phyloP scores from a whole-genome alignment of 2,113 vertebrate species.

The Cyanistes caeruleus region DNA sequence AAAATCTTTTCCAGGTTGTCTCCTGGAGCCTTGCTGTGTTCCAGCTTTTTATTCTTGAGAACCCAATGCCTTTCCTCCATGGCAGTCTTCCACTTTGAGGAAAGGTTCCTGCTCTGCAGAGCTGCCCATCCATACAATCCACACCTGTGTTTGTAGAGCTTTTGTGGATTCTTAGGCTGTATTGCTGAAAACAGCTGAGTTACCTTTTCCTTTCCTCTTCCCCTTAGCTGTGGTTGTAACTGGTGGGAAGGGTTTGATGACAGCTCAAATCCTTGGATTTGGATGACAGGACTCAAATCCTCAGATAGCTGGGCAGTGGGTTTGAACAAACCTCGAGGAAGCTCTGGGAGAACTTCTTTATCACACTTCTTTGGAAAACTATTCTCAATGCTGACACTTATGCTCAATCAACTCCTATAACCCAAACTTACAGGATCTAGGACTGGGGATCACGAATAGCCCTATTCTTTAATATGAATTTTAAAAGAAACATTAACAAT shows the following conservation, averaged over 20 bases:
- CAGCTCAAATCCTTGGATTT: background rate
- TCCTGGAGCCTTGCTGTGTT: background rate
- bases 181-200: background rate
- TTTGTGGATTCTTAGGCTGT: background rate
- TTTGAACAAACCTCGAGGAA: background rate
- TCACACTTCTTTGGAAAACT: background rate
- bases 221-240: background rate
- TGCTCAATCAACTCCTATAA: background rate
- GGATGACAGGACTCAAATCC: background rate
- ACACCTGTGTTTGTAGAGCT: background rate
- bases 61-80: background rate
- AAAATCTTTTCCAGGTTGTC: background rate
- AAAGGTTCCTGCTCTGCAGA: background rate
- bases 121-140: background rate
- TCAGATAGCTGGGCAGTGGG: background rate
- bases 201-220: background rate
- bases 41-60: background rate
- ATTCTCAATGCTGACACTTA: background rate
- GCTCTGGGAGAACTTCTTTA: background rate
- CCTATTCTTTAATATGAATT: background rate
- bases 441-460: background rate
- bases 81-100: background rate
- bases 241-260: background rate
- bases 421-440: background rate
- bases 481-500: background rate